These are phyloP conservation scores for Aphidoletes aphidimyza DNA, from an alignment of 2,888 invertebrate species.

Conservation along the genomic window DNA sequence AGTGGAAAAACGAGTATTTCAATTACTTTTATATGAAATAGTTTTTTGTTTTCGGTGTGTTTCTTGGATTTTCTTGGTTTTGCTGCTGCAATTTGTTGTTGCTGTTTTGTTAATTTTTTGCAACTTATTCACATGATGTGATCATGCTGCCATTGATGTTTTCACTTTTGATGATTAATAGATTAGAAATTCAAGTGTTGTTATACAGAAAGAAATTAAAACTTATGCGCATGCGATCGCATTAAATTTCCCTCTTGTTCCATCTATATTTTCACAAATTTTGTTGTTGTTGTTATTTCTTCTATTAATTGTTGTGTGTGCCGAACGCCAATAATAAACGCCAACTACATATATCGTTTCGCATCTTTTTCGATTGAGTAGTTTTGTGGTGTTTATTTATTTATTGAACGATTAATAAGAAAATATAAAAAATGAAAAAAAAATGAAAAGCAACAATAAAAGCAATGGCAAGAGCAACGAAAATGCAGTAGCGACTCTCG, in stretches of 20 bases:
- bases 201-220: slow-evolving; percentile 30
- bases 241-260: slow-evolving; percentile 45
- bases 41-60: neutral
- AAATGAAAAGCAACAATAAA: neutral
- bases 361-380: neutral
- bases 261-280: neutral
- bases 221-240: slow-evolving; percentile 48
- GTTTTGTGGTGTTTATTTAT: neutral
- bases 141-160: slow-evolving; percentile 41
- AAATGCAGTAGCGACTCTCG: too few species aligned
- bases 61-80: neutral
- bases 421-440: neutral
- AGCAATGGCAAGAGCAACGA: too few species aligned
- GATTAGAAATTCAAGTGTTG: slow-evolving; percentile 47
- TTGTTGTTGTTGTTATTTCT: neutral
- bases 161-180: slow-evolving; percentile 49
- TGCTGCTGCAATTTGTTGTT: neutral
- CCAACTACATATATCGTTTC: too few species aligned
- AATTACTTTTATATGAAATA: neutral
- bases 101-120: too few species aligned
- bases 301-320: neutral
- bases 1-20: slow-evolving; percentile 51
- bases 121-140: slow-evolving; percentile 11
- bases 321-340: too few species aligned
- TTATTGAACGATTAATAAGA: neutral